Evolutionary conservation across 2,113 vertebrate genomes (phyloP).

Genomic region (Callocephalon fimbriatum): DNA sequence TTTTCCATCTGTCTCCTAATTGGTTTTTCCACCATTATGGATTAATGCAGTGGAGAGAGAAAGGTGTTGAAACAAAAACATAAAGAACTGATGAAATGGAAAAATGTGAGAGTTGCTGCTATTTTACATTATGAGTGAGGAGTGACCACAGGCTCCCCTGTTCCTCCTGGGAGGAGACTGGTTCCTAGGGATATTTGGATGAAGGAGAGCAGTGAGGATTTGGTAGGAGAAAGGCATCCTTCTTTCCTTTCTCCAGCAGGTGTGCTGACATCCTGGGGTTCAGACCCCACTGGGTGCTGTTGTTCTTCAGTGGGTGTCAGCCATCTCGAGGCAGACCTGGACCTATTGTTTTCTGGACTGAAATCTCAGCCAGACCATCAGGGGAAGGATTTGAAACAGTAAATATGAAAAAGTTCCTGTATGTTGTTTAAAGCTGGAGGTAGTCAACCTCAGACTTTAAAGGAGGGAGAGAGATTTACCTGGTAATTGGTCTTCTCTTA

Average conservation of each 20-base stretch:
- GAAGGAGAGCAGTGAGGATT: background rate
- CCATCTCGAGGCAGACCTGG: background rate
- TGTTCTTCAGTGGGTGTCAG: background rate
- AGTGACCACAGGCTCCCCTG: background rate
- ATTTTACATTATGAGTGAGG: background rate
- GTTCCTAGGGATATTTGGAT: background rate
- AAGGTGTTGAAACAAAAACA: background rate
- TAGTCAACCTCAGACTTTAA: background rate
- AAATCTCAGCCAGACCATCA: background rate
- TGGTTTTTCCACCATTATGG: background rate
- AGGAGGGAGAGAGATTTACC: background rate
- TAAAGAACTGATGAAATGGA: background rate
- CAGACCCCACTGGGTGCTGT: background rate
- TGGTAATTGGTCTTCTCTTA: background rate
- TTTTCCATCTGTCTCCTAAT: background rate
- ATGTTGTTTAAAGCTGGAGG: background rate
- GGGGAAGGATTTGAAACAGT: background rate
- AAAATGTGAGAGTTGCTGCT: background rate
- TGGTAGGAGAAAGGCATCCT: background rate
- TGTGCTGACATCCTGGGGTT: rapidly evolving
- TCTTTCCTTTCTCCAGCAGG: background rate
- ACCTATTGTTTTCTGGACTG: background rate
- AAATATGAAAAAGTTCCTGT: background rate
- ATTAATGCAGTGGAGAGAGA: background rate
- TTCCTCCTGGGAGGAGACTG: background rate